Evolutionary conservation across 37 sponge, comb jelly and placozoan species (phyloP).

Genomic region (Beroe ovata): DNA sequence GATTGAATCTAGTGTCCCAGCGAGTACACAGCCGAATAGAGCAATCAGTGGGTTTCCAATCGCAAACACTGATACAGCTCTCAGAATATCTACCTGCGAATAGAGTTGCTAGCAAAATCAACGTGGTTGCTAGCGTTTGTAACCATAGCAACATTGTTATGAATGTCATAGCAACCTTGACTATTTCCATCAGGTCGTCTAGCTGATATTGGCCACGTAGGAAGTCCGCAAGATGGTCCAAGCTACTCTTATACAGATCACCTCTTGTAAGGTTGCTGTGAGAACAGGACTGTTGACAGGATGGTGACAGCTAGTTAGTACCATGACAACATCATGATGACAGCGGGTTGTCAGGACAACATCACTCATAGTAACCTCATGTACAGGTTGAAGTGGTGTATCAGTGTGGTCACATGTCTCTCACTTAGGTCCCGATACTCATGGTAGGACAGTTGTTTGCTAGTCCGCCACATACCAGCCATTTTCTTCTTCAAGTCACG

Average conservation of each 20-base stretch:
- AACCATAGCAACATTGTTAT: not conserved
- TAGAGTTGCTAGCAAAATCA: not conserved
- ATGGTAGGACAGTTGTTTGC: not conserved
- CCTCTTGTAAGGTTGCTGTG: constrained; percentile 17
- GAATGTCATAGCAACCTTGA: too few relatives aligned
- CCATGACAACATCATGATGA: too few relatives aligned
- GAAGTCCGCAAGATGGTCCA: constrained; percentile 48
- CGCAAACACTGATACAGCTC: not conserved
- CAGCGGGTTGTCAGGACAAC: not conserved
- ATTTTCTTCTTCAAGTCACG: constrained; percentile 50
- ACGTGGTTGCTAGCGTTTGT: not conserved
- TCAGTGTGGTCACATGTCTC: not conserved
- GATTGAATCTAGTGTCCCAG: constrained; percentile 21
- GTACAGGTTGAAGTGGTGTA: constrained; percentile 39
- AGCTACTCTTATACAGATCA: constrained; percentile 32
- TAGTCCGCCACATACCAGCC: not conserved
- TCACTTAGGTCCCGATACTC: not conserved
- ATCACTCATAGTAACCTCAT: not conserved
- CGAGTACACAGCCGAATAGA: constrained; percentile 34
- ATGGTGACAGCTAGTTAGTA: too few relatives aligned
- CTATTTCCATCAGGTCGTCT: constrained; percentile 47
- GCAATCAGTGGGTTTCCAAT: constrained; percentile 47
- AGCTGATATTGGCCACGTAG: constrained; percentile 39
- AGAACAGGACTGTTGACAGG: not conserved
- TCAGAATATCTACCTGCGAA: constrained; percentile 42